Evolutionary conservation across 2,113 vertebrate species (phyloP), one percentile per base, ranked within the genome.

Genomic region (Microtus oregoni): DNA sequence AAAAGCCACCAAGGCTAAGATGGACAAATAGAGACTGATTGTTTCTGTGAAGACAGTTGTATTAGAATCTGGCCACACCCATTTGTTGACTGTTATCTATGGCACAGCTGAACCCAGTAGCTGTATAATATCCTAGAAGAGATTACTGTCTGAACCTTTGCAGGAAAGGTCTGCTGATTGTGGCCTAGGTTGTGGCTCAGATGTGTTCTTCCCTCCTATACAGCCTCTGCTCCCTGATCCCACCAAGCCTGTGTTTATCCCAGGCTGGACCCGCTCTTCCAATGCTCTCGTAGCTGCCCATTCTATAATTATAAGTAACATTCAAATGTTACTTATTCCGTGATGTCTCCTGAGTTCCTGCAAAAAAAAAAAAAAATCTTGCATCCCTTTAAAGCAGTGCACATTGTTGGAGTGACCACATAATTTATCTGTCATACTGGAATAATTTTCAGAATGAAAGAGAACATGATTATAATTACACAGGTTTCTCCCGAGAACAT

Each of bases 41-140:
- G 65, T 41, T 61, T 91, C 86, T 95, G 28, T 76, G 55, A 89
- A 92, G 88, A 77, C 88, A 94, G 81, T 94, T 95, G 94, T 96
- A 94, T 68, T 81, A 83, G 93, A 24, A 55, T 68, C 82, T 0
- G 55, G 30, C 52, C 81, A 70, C 0, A 0, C 24, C n/a, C 22
- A 26, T 67, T 82, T 22, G 55, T 44, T 92, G 26, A 78, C 72
- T n/a, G 2, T 50, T n/a, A 12, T 67, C 61, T 47, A 12, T 7
- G 32, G 11, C 24, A 24, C 5, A 44, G 12, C 52, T 20, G 11
- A 89, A 38, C 52, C 58, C 20, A 77, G 14, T 6, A 38, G 70
- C 6, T 26, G 38, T 55, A 67, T 24, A 70, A 17, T 35, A 10
- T 19, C 41, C 61, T 77, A 19, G 47, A 86, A 58, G 86, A 76